phyloP scores from a whole-genome alignment of 2,797 vertebrate species.

The Odontamblyopus lacepedii region DNA sequence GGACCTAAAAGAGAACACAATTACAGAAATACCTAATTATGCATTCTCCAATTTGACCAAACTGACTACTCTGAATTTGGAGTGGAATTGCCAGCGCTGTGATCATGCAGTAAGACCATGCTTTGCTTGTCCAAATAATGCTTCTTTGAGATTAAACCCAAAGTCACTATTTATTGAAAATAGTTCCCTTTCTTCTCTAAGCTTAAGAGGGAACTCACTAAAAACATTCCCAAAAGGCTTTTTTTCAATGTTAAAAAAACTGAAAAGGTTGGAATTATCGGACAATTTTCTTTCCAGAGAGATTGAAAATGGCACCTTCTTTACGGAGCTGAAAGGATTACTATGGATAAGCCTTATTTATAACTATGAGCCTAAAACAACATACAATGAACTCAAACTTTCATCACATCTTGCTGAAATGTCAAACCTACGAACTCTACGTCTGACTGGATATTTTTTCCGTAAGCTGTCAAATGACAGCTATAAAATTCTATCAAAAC shows the following conservation, averaged over 20 bases:
- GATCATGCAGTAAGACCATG: constrained; percentile 85
- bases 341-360: constrained; percentile 76
- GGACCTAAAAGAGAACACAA: constrained; percentile 82
- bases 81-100: constrained; percentile 88
- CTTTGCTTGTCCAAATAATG: constrained; percentile 76
- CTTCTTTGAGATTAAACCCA: constrained; percentile 59
- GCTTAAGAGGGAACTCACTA: constrained; percentile 79
- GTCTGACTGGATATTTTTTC: constrained; percentile 82
- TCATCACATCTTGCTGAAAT: constrained; percentile 70
- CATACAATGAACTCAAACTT: constrained; percentile 62
- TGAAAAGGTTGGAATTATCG: constrained; percentile 76
- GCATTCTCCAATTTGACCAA: constrained; percentile 75
- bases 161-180: constrained; percentile 64
- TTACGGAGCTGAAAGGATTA: constrained; percentile 68
- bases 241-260: constrained; percentile 59
- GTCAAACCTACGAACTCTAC: constrained; percentile 57
- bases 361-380: constrained; percentile 75
- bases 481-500: constrained; percentile 61
- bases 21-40: constrained; percentile 59
- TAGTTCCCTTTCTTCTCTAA: constrained; percentile 67
- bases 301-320: constrained; percentile 78
- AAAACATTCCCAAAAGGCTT: constrained; percentile 67
- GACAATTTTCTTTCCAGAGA: constrained; percentile 78
- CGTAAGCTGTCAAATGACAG: constrained; percentile 58
- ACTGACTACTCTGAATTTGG: constrained; percentile 74